Percentiles rank a stretch among this genome's conserved stretches.
These are phyloP conservation scores for Antennarius maculatus DNA, from an alignment of 2,797 vertebrate genomes.

Conservation along the genomic window DNA sequence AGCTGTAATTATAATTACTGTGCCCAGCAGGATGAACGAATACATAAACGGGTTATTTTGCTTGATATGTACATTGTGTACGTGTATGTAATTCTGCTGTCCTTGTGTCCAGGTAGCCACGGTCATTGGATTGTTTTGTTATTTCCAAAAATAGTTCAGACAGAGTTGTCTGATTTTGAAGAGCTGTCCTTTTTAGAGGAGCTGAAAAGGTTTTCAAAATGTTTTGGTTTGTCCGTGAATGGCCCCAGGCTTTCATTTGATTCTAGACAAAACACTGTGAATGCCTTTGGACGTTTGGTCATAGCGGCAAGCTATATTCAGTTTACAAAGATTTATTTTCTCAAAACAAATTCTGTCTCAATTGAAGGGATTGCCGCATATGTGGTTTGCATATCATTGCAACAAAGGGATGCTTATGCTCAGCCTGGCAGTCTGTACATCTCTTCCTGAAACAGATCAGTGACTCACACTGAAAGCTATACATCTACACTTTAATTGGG, in stretches of 20 bases:
- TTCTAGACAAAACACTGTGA: constrained; percentile 57
- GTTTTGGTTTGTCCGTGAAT: constrained; percentile 47
- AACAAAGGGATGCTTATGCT: constrained; percentile 57
- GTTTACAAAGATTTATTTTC: constrained; percentile 28
- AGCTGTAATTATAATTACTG: constrained; percentile 22
- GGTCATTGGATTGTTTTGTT: constrained; percentile 13
- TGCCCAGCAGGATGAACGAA: constrained; percentile 4
- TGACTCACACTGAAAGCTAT: constrained; percentile 51
- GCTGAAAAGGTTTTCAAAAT: constrained; percentile 59
- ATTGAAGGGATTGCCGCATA: constrained; percentile 28
- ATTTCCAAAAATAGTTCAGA: constrained; percentile 12
- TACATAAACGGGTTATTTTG: background rate
- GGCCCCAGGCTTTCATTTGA: constrained; percentile 58
- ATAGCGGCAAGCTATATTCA: constrained; percentile 48
- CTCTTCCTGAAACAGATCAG: constrained; percentile 62
- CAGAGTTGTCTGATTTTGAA: constrained; percentile 22
- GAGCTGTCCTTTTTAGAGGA: constrained; percentile 43
- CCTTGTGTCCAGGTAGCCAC: background rate
- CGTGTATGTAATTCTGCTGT: background rate
- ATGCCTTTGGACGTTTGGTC: constrained; percentile 62
- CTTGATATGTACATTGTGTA: background rate
- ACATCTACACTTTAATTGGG: constrained; percentile 66
- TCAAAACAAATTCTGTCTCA: constrained; percentile 52
- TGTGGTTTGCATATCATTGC: constrained; percentile 56
- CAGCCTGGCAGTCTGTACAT: constrained; percentile 27